Percentiles rank a stretch among this genome's conserved stretches.
phyloP scores from a whole-genome alignment of 53 echinoderm and acorn worm species.

The Echinarachnius parma region DNA sequence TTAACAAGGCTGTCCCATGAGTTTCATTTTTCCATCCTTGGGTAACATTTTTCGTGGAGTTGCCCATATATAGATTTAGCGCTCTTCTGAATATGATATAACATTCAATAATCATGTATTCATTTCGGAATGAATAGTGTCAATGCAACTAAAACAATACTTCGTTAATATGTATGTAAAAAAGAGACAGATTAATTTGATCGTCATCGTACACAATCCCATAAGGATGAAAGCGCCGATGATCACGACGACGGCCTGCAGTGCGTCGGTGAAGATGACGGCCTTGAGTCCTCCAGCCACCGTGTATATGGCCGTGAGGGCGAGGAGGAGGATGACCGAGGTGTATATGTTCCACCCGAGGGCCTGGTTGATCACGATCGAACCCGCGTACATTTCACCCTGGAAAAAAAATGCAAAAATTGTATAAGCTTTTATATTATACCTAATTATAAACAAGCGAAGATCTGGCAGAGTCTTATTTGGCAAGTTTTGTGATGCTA shows the following conservation, averaged over 20 bases:
- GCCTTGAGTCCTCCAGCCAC: constrained; percentile 78
- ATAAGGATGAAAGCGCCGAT: constrained; percentile 62
- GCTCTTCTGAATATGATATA: no score
- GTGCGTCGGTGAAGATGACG: constrained; percentile 80
- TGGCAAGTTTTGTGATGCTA: no score
- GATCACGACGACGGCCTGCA: constrained; percentile 73
- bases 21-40: no score
- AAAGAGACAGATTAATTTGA: no score
- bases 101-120: no score
- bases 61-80: no score
- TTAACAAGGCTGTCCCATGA: no score
- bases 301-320: constrained; percentile 68
- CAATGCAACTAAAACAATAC: background rate
- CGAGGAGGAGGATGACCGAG: constrained; percentile 56
- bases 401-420: constrained; percentile 10
- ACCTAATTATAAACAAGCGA: no score
- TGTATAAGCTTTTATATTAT: no score
- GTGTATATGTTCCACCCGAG: constrained; percentile 68
- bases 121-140: no score
- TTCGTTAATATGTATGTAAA: background rate
- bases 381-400: constrained; percentile 85
- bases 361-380: constrained; percentile 69
- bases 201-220: constrained; percentile 49
- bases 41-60: no score
- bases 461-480: no score